phyloP scores from a whole-genome alignment of 2,888 invertebrate species.

The Hirtodrosophila confusa region DNA sequence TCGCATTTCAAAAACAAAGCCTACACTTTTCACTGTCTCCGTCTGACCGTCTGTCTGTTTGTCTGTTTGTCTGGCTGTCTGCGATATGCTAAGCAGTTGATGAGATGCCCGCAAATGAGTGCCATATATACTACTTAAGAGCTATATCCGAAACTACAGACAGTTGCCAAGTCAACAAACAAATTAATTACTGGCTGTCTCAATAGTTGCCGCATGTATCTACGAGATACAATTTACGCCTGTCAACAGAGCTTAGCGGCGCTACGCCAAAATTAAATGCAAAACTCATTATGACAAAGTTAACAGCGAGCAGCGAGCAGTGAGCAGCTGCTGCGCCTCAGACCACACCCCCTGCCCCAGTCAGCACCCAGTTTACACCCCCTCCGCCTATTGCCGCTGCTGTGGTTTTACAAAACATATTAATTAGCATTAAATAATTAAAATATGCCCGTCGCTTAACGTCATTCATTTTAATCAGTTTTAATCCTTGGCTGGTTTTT shows the following conservation, averaged over 20 bases:
- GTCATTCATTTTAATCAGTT: slow-evolving; percentile 78
- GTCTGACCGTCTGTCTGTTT: slow-evolving; percentile 7
- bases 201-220: slow-evolving; percentile 70
- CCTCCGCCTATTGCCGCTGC: slow-evolving; percentile 21
- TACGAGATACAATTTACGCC: slow-evolving; percentile 56
- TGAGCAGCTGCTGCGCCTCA: slow-evolving; percentile 23
- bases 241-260: slow-evolving; percentile 72
- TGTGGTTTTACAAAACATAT: slow-evolving; percentile 78
- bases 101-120: slow-evolving; percentile 66
- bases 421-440: slow-evolving; percentile 80
- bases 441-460: slow-evolving; percentile 76
- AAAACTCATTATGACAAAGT: slow-evolving; percentile 78
- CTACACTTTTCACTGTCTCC: slow-evolving; percentile 33
- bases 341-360: not conserved
- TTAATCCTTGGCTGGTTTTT: slow-evolving; percentile 67
- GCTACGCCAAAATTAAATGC: slow-evolving; percentile 72
- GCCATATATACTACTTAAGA: slow-evolving; percentile 56
- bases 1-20: slow-evolving; percentile 53
- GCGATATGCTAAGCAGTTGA: slow-evolving; percentile 72
- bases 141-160: slow-evolving; percentile 30
- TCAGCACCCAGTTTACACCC: no score
- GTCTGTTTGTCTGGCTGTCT: slow-evolving; percentile 19
- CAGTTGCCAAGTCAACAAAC: slow-evolving; percentile 77
- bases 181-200: slow-evolving; percentile 77
- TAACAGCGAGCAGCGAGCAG: slow-evolving; percentile 59